Evolutionary conservation across 2,888 invertebrate genomes (phyloP).

Genomic region (Nasonia oneida): DNA sequence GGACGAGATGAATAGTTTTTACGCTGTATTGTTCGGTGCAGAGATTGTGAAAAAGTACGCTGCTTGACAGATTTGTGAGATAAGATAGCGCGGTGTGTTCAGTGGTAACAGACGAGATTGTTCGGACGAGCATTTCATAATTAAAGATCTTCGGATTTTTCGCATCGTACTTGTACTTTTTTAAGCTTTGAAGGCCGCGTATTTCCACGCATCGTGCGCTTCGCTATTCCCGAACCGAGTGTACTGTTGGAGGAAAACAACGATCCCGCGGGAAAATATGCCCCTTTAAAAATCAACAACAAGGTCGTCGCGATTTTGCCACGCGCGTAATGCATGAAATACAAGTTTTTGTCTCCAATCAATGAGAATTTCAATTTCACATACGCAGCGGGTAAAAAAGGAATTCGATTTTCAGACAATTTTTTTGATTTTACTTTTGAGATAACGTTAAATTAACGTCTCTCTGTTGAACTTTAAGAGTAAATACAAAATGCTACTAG

Average conservation of each 20-base stretch:
- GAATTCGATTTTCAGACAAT: background rate
- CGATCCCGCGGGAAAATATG: background rate
- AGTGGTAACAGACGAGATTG: background rate
- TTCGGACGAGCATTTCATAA: too few relatives aligned
- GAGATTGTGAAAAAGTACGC: too few relatives aligned
- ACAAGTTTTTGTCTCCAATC: background rate
- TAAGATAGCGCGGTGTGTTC: background rate
- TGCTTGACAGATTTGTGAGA: background rate
- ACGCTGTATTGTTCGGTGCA: background rate
- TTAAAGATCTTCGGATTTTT: too few relatives aligned
- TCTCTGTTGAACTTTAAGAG: background rate
- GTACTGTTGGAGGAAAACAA: too few relatives aligned
- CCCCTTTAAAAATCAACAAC: background rate
- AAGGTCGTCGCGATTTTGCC: background rate
- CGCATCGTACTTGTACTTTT: too few relatives aligned
- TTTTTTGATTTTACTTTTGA: background rate
- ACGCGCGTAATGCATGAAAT: background rate
- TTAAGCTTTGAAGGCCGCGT: too few relatives aligned
- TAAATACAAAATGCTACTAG: background rate
- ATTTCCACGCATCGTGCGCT: too few relatives aligned
- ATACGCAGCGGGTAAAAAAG: background rate
- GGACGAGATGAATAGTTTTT: background rate
- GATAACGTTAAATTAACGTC: background rate
- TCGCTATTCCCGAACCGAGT: too few relatives aligned
- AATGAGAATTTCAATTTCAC: background rate